Base-by-base conservation (phyloP, 2,888 invertebrate species). In the Rotaria magnacalcarata region DNA sequence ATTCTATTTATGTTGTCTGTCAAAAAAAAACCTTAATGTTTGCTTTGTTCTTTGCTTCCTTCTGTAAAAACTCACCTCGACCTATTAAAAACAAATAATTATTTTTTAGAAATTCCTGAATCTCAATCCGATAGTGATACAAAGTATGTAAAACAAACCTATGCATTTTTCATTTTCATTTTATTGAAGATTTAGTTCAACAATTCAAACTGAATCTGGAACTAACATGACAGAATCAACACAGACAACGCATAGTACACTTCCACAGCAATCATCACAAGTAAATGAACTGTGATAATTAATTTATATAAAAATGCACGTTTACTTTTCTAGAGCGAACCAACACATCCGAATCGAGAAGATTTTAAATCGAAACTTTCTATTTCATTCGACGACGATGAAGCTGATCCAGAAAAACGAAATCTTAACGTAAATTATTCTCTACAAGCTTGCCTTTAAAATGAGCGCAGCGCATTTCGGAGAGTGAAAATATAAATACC, bases 81-180 rank as follows among this genome's bases (percentile, higher is more conserved):
- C 34, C 34, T 34, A 34, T 2, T 34, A 34, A 34, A 24, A 60
- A 27, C 8, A 11, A 24, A 7, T 74, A 5, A 14, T 19, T 43
- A 6, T 47, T 80, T 47, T n/a, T 67, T 80, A 80, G 80, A 80
- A 80, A 24, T 7, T 47, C n/a, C 47, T 11, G 80, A 80, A 47
- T 80, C 80, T 47, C 80, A 80, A n/a, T 80, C 80, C 0, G 80
- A 80, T n/a, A 47, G 80, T 80, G 80, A 80, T 47, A 80, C 80
- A n/a, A 47, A n/a, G 80, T 80, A 80, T 43, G 14, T 47, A n/a
- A 11, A 24, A 47, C 2, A 8, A 34, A 14, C 14, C n/a, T 14
- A 67, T 27, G 19, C 19, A 10, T 10, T 34, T 67, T 34, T 41
- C 0, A 21, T 54, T 21, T 67, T 16, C 0, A 14, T 34, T 7